phyloP scores from a whole-genome alignment of 1,140 invertebrate species.

The Babylonia areolata region DNA sequence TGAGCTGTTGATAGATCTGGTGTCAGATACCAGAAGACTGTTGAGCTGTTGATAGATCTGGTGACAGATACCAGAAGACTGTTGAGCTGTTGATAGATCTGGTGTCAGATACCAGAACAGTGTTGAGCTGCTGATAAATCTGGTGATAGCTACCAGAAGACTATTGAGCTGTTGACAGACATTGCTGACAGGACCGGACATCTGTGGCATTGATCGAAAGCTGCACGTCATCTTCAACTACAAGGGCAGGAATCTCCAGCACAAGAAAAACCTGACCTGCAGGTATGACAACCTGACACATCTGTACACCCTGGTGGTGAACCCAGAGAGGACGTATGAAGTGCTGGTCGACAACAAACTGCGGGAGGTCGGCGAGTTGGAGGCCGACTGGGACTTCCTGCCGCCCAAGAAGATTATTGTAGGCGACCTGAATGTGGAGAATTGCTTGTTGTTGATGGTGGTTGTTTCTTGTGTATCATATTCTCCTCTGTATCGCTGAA shows the following conservation, averaged over 20 bases:
- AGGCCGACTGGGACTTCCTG: conserved; percentile 84
- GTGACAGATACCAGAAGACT: too few relatives aligned
- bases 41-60: too few relatives aligned
- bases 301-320: conserved; percentile 96
- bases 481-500: neutral
- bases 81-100: too few relatives aligned
- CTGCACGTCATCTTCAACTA: conserved; percentile 99
- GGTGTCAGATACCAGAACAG: too few relatives aligned
- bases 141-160: too few relatives aligned
- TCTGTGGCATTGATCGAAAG: conserved; percentile 87
- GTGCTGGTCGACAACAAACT: conserved; percentile 98
- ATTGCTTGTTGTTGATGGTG: neutral
- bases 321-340: conserved; percentile 94
- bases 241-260: conserved; percentile 96
- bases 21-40: too few relatives aligned
- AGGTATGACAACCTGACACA: conserved; percentile 98
- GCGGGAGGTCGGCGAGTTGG: conserved; percentile 93
- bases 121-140: too few relatives aligned
- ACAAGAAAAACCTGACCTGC: conserved; percentile 86
- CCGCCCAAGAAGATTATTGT: conserved; percentile 75
- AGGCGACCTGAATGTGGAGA: neutral
- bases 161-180: neutral
- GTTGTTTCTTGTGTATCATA: neutral
- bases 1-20: too few relatives aligned
- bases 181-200: conserved; percentile 89